phyloP scores from a whole-genome alignment of 2,797 vertebrate species.

The Malacoraja senta region DNA sequence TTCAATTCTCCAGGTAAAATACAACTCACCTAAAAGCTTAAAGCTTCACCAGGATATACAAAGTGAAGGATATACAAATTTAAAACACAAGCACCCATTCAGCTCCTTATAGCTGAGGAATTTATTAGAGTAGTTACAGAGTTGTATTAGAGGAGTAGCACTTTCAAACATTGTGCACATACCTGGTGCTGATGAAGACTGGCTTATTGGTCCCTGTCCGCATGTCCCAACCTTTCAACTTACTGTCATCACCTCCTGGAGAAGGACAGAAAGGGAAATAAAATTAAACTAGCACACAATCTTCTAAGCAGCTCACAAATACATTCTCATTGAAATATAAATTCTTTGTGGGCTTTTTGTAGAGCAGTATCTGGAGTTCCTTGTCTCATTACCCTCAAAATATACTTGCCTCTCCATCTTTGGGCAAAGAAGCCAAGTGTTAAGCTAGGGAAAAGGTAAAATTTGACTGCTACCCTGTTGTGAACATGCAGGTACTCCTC shows the following conservation, averaged over 20 bases:
- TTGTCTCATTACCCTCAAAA: not conserved
- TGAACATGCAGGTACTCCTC: not conserved
- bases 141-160: no score
- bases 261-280: not conserved
- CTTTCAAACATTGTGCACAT: slow-evolving; percentile 27
- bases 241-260: slow-evolving; percentile 84
- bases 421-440: not conserved
- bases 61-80: not conserved
- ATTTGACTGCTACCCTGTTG: not conserved
- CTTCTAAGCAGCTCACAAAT: not conserved
- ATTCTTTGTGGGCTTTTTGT: no score
- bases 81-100: not conserved
- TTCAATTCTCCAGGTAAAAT: not conserved
- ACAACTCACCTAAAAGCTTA: not conserved
- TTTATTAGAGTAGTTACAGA: no score
- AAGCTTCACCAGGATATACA: not conserved
- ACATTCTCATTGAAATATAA: not conserved
- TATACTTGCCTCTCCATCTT: not conserved
- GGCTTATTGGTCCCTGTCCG: slow-evolving; percentile 56
- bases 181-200: slow-evolving; percentile 74
- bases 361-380: no score
- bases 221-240: slow-evolving; percentile 87
- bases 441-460: not conserved
- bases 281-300: not conserved
- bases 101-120: no score